Conservation (phyloP, 1,140 invertebrate genomes). For the Macrobrachium nipponense region DNA sequence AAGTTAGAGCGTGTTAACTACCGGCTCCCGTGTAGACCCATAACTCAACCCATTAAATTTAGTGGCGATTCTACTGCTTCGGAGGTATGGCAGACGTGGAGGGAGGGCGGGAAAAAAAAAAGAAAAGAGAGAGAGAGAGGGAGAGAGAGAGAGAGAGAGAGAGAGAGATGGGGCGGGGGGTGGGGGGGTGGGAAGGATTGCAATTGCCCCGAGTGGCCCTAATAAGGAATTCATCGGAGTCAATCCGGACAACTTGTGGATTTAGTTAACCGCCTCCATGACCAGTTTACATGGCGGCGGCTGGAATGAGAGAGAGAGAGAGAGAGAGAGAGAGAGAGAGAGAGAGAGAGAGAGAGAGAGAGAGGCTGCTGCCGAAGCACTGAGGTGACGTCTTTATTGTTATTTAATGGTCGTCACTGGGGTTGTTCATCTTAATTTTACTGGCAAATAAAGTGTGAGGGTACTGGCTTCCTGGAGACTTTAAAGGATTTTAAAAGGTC, state of each 20-base stretch:
- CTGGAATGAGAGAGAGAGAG: not conserved
- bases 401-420: conserved; percentile 54
- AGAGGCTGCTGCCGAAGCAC: conserved; percentile 27
- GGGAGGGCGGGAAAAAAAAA: not conserved
- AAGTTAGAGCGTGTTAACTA: not conserved
- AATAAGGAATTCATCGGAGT: too few species aligned
- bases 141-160: not conserved
- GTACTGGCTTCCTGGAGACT: conserved; percentile 34
- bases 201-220: not conserved
- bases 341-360: conserved; percentile 7
- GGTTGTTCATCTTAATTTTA: conserved; percentile 61
- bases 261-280: conserved; percentile 16
- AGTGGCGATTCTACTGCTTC: not conserved
- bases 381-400: conserved; percentile 49
- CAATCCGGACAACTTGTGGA: not conserved
- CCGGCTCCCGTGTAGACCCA: conserved; percentile 19
- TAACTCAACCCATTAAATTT: not conserved
- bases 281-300: conserved; percentile 29
- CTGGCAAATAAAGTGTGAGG: conserved; percentile 60
- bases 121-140: not conserved
- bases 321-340: too few species aligned
- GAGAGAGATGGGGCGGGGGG: not conserved
- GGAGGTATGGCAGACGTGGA: not conserved
- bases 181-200: too few species aligned
- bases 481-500: conserved; percentile 34